Evolutionary conservation across 2,888 invertebrate genomes (phyloP).

Genomic region (Harpalus rufipes): DNA sequence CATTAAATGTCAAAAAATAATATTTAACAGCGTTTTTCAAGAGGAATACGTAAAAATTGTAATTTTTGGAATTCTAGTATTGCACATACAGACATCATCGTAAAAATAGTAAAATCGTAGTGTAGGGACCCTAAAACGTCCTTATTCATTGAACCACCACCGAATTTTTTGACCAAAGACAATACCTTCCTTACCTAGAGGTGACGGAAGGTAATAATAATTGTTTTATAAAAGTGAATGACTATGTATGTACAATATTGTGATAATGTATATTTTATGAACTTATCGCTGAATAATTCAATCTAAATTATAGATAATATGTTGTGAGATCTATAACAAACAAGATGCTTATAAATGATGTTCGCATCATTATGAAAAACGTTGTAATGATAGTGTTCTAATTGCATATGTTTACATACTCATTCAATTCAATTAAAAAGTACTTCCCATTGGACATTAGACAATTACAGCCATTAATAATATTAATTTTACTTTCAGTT

Average conservation of each 20-base stretch:
- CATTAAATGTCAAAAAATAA: no score
- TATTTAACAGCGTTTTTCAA: no score
- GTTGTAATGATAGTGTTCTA: conserved; percentile 26
- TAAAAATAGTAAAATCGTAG: no score
- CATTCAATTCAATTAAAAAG: conserved; percentile 39
- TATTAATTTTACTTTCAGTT: conserved; percentile 51
- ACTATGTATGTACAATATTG: not conserved
- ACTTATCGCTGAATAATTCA: not conserved
- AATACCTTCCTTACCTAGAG: no score
- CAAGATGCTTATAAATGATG: conserved; percentile 34
- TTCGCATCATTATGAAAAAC: conserved; percentile 26
- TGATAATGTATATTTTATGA: not conserved
- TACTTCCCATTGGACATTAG: conserved; percentile 37
- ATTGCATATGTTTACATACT: conserved; percentile 45
- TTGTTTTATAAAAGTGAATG: not conserved
- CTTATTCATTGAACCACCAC: no score
- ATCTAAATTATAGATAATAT: conserved; percentile 4
- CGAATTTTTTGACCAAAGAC: no score
- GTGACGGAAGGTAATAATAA: no score
- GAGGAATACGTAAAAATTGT: no score
- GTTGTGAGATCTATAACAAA: not conserved
- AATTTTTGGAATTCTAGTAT: no score
- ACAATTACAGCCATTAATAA: conserved; percentile 39
- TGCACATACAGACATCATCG: no score
- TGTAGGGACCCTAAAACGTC: no score